Conservation (phyloP, 2,888 invertebrate genomes). For the Drosophila glabriapex region DNA sequence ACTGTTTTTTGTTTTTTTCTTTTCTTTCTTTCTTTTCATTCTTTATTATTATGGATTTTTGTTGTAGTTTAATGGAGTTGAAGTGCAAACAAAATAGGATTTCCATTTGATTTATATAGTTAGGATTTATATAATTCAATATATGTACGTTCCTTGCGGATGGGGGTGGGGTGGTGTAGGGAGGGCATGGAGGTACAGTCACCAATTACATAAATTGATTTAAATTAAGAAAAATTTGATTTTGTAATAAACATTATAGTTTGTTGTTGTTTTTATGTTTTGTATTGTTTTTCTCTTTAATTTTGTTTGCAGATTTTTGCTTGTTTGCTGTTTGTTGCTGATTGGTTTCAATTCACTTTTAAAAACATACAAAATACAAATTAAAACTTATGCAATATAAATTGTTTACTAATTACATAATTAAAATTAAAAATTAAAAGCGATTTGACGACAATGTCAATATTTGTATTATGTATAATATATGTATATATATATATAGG, state of each 20-base stretch:
- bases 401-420: constrained; percentile 75
- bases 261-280: constrained; percentile 5
- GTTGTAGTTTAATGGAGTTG: constrained; percentile 45
- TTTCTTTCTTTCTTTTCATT: constrained; percentile 13
- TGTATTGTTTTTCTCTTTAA: constrained; percentile 13
- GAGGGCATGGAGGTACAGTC: constrained; percentile 3
- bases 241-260: constrained; percentile 49
- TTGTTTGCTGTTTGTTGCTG: constrained; percentile 18
- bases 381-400: constrained; percentile 62
- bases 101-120: constrained; percentile 39
- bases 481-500: constrained; percentile 36
- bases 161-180: neutral
- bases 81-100: constrained; percentile 56
- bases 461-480: constrained; percentile 30
- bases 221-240: constrained; percentile 55
- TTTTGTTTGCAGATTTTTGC: constrained; percentile 32
- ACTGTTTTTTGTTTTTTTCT: constrained; percentile 31
- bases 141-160: constrained; percentile 16
- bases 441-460: constrained; percentile 59
- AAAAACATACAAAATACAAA: constrained; percentile 70
- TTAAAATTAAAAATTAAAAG: constrained; percentile 73
- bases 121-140: constrained; percentile 23
- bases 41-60: constrained; percentile 23
- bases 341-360: constrained; percentile 41
- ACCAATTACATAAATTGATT: constrained; percentile 43